Evolutionary conservation across 2,113 vertebrate genomes (phyloP).

Genomic region (Spermophilus dauricus): DNA sequence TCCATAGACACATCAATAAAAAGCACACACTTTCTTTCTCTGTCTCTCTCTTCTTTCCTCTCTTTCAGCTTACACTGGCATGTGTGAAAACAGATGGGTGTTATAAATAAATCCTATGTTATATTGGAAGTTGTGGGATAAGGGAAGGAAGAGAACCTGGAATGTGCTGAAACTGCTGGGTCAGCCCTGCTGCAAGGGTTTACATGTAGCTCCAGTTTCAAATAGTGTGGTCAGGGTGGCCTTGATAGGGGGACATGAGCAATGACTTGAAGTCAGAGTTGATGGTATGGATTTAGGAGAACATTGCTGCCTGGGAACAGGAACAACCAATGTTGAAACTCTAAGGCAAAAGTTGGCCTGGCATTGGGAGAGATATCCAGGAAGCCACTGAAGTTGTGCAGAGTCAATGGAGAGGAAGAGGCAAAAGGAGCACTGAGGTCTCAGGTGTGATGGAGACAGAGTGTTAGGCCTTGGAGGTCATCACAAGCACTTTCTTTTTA

Average conservation of each 20-base stretch:
- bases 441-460: not conserved
- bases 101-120: conserved; percentile 7
- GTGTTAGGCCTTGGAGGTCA: not conserved
- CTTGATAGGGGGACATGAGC: not conserved
- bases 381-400: not conserved
- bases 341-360: not conserved
- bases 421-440: not conserved
- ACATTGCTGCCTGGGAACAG: not conserved
- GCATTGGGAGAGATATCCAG: not conserved
- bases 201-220: not conserved
- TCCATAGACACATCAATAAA: not conserved
- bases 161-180: not conserved
- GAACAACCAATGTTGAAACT: not conserved
- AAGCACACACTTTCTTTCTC: not conserved
- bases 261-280: not conserved
- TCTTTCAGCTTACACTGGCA: not conserved
- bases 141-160: not conserved
- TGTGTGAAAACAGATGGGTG: conserved; percentile 18
- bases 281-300: not conserved
- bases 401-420: not conserved
- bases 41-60: not conserved
- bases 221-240: not conserved
- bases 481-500: not conserved
- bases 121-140: not conserved
- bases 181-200: not conserved